Percentiles rank a stretch among this genome's conserved stretches.
phyloP scores from a whole-genome alignment of 1,140 invertebrate species.

The Physella acuta region DNA sequence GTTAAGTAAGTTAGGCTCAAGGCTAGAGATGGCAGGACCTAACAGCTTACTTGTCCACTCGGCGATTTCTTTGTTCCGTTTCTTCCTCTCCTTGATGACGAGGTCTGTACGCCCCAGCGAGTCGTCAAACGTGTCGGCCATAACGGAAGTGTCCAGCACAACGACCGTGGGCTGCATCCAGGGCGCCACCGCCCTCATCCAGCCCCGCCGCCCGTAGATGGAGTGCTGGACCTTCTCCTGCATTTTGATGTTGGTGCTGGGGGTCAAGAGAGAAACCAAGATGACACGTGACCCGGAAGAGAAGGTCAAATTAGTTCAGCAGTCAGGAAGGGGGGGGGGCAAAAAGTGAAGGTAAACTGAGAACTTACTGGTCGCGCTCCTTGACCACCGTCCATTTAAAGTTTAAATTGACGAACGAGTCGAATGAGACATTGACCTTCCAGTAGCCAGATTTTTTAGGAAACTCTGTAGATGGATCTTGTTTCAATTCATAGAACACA shows the following conservation, averaged over 20 bases:
- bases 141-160: conserved; percentile 9
- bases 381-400: conserved; percentile 23
- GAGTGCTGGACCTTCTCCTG: conserved; percentile 10
- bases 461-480: conserved; percentile 12
- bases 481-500: no score
- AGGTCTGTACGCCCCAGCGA: conserved; percentile 1
- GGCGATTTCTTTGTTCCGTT: background rate
- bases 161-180: background rate
- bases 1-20: background rate
- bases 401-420: conserved; percentile 3
- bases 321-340: background rate
- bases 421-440: conserved; percentile 13
- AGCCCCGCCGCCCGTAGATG: conserved; percentile 2
- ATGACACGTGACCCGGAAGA: no score
- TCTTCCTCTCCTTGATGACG: conserved; percentile 2
- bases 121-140: background rate
- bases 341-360: no score
- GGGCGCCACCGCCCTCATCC: conserved; percentile 16
- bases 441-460: conserved; percentile 18
- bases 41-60: conserved; percentile 4
- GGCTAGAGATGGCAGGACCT: background rate
- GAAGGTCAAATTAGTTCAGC: no score
- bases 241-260: background rate
- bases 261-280: no score
- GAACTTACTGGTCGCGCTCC: conserved; percentile 14